A percentile compares a stretch with the other conserved stretches of the same genome.
Evolutionary conservation across 2,797 vertebrate genomes (phyloP).

Genomic region (Myioborus melanocephalus): DNA sequence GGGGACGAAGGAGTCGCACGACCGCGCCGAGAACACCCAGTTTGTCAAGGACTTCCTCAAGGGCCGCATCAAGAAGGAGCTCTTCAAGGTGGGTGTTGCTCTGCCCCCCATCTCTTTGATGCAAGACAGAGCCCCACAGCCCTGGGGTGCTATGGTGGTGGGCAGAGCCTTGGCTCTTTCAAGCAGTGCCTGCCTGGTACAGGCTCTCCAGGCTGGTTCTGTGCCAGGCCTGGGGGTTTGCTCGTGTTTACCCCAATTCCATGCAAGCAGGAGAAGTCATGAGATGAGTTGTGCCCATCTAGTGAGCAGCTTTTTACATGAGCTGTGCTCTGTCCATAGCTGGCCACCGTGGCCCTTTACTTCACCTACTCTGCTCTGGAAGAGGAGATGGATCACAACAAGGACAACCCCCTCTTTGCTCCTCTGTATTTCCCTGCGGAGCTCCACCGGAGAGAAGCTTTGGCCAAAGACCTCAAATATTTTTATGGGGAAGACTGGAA

Average conservation of each 20-base stretch:
- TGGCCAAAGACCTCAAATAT: constrained; percentile 86
- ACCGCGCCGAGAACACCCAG: constrained; percentile 90
- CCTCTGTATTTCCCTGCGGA: constrained; percentile 93
- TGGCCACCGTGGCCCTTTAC: constrained; percentile 89
- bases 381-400: constrained; percentile 92
- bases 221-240: not conserved
- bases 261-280: accelerated
- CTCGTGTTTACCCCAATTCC: not conserved
- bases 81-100: constrained; percentile 86
- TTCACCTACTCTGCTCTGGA: constrained; percentile 93
- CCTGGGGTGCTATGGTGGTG: accelerated
- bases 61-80: constrained; percentile 88
- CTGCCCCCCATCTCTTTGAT: not conserved
- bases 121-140: not conserved
- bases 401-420: constrained; percentile 85
- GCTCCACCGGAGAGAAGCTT: constrained; percentile 86
- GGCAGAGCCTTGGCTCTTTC: not conserved
- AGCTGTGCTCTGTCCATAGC: constrained; percentile 69
- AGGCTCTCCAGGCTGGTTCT: not conserved
- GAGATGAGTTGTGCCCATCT: not conserved
- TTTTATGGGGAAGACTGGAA: constrained; percentile 92
- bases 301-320: not conserved
- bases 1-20: constrained; percentile 92
- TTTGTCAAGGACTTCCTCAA: constrained; percentile 97
- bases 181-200: accelerated